Percentiles rank a stretch among this genome's conserved stretches.
phyloP scores from a whole-genome alignment of 2,888 invertebrate species.

The Strigamia maritima region DNA sequence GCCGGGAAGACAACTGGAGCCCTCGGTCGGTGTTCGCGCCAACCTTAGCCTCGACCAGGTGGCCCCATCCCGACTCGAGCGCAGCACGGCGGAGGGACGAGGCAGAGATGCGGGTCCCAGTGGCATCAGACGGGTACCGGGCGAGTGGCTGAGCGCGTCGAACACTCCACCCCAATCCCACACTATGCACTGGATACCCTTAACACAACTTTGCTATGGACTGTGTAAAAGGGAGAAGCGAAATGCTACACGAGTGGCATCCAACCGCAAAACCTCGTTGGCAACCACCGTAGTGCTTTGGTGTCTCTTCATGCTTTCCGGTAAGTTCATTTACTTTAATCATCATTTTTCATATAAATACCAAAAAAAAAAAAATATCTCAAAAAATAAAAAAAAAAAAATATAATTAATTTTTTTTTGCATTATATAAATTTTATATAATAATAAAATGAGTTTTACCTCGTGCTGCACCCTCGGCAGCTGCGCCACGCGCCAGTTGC shows the following conservation, averaged over 20 bases:
- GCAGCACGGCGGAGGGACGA: conserved; percentile 32
- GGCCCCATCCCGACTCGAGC: conserved; percentile 29
- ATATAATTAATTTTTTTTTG: too few relatives aligned
- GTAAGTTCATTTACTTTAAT: not conserved
- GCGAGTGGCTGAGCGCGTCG: conserved; percentile 30
- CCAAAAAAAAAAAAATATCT: too few relatives aligned
- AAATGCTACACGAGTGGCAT: not conserved
- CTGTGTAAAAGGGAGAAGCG: not conserved
- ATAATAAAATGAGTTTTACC: not conserved
- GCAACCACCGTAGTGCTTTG: conserved; percentile 17
- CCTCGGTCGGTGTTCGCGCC: not conserved
- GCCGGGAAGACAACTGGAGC: not conserved
- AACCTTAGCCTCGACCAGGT: conserved; percentile 13
- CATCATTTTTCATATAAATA: not conserved
- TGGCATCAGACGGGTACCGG: conserved; percentile 32
- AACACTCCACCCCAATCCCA: conserved; percentile 30
- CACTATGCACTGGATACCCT: conserved; percentile 28
- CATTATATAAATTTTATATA: too few relatives aligned
- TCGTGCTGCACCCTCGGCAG: not conserved
- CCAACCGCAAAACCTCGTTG: not conserved
- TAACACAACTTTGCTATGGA: conserved; percentile 30
- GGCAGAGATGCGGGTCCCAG: conserved; percentile 34
- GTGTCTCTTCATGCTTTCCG: not conserved
- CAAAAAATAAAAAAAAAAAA: not conserved
- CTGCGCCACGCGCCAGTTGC: conserved; percentile 36